Conservation (phyloP, 2,888 invertebrate genomes). For the Parnassius apollo region DNA sequence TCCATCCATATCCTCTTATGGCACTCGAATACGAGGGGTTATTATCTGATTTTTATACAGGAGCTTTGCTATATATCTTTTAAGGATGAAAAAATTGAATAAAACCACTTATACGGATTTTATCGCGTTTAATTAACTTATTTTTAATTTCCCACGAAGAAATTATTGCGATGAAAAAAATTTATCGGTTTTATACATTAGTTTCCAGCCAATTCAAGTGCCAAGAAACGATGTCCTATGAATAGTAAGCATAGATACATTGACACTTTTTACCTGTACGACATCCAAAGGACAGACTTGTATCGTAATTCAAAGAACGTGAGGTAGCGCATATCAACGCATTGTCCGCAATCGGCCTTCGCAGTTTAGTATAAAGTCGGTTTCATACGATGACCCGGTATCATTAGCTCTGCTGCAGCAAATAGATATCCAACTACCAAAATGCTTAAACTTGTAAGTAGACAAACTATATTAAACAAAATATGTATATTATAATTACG, state of each 20-base stretch:
- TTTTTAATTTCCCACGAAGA: no score
- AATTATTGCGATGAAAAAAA: not conserved
- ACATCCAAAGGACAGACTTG: constrained; percentile 18
- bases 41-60: no score
- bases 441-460: constrained; percentile 51
- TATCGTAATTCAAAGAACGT: constrained; percentile 43
- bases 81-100: not conserved
- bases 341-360: constrained; percentile 49
- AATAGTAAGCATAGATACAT: constrained; percentile 18
- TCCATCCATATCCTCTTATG: no score
- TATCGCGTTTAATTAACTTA: no score
- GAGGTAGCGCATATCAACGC: constrained; percentile 37
- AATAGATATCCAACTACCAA: constrained; percentile 30
- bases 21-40: no score
- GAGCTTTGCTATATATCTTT: not conserved
- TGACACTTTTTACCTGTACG: constrained; percentile 20
- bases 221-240: not conserved
- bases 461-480: constrained; percentile 22
- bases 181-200: constrained; percentile 11
- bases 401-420: constrained; percentile 48
- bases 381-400: constrained; percentile 31
- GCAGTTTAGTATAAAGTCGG: constrained; percentile 47
- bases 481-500: constrained; percentile 1
- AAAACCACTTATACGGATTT: no score
- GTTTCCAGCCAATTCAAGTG: constrained; percentile 2